phyloP scores from a whole-genome alignment of 1,140 invertebrate species.

The Trichomalopsis sarcophagae region DNA sequence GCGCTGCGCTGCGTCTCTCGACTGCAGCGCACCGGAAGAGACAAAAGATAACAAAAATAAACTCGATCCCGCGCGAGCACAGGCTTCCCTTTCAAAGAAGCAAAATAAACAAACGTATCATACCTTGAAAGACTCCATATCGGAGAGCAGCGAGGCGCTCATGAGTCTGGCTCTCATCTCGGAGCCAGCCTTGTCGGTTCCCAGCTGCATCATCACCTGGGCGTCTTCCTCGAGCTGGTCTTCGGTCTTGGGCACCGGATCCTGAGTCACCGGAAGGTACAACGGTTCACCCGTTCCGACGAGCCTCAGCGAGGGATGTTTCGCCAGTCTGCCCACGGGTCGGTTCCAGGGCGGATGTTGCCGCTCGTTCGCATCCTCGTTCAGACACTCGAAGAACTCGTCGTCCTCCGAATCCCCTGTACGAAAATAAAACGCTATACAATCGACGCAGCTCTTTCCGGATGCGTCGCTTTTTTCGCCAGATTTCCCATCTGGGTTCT shows the following conservation, averaged over 20 bases:
- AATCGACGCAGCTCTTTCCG: neutral
- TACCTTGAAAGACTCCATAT: slow-evolving; percentile 98
- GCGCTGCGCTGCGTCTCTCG: neutral
- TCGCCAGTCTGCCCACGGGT: slow-evolving; percentile 83
- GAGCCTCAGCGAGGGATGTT: slow-evolving; percentile 81
- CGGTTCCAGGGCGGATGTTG: slow-evolving; percentile 77
- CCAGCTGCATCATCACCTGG: slow-evolving; percentile 90
- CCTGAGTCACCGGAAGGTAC: slow-evolving; percentile 94
- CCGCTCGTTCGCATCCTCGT: slow-evolving; percentile 74
- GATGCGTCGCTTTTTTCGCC: too few species aligned
- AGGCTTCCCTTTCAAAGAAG: neutral
- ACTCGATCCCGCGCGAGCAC: neutral
- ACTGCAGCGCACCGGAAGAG: neutral
- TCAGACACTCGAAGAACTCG: slow-evolving; percentile 91
- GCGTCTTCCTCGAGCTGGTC: slow-evolving; percentile 96
- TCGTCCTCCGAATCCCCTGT: slow-evolving; percentile 76
- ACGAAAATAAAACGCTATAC: neutral
- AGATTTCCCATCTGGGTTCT: too few species aligned
- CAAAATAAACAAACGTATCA: neutral
- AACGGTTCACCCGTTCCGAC: slow-evolving; percentile 83
- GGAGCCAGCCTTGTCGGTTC: slow-evolving; percentile 87
- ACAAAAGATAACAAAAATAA: neutral
- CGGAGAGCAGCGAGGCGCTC: slow-evolving; percentile 94
- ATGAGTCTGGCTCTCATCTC: slow-evolving; percentile 93
- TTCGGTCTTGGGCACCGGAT: slow-evolving; percentile 97